phyloP scores from a whole-genome alignment of 2,797 vertebrate species.

The Sebastes vulpes region DNA sequence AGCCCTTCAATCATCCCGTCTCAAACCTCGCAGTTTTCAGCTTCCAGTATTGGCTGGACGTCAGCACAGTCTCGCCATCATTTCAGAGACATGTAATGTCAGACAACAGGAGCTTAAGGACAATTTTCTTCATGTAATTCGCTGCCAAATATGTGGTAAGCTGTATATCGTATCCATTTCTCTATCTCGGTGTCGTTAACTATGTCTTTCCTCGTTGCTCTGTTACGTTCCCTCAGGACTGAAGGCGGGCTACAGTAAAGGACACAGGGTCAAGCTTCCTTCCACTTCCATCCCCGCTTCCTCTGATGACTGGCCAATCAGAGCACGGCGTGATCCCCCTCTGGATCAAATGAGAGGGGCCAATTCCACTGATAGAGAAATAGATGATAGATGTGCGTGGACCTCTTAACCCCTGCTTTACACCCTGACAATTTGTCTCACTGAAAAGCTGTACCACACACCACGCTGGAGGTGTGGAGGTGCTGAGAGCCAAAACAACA shows the following conservation, averaged over 20 bases:
- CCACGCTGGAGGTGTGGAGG: neutral
- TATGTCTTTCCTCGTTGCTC: neutral
- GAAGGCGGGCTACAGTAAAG: slow-evolving; percentile 17
- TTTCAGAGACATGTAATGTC: neutral
- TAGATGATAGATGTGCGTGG: slow-evolving; percentile 38
- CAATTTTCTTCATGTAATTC: neutral
- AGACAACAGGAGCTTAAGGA: neutral
- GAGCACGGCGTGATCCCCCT: neutral
- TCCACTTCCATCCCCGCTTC: slow-evolving; percentile 4
- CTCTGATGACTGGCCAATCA: slow-evolving; percentile 29
- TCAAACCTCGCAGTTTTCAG: neutral
- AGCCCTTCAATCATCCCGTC: neutral
- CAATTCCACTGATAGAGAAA: slow-evolving; percentile 20
- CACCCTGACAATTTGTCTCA: slow-evolving; percentile 8
- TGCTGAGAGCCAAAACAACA: slow-evolving; percentile 30
- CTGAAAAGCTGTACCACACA: slow-evolving; percentile 14
- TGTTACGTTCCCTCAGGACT: slow-evolving; percentile 11
- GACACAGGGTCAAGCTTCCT: slow-evolving; percentile 19
- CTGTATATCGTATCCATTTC: neutral
- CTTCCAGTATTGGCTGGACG: neutral
- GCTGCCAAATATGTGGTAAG: neutral
- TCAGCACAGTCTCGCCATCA: neutral
- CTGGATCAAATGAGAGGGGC: slow-evolving; percentile 1
- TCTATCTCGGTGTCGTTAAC: slow-evolving; percentile 1
- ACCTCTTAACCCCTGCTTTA: slow-evolving; percentile 42